These are phyloP conservation scores for Callocephalon fimbriatum DNA, from an alignment of 2,113 vertebrate species.

Conservation along the genomic window DNA sequence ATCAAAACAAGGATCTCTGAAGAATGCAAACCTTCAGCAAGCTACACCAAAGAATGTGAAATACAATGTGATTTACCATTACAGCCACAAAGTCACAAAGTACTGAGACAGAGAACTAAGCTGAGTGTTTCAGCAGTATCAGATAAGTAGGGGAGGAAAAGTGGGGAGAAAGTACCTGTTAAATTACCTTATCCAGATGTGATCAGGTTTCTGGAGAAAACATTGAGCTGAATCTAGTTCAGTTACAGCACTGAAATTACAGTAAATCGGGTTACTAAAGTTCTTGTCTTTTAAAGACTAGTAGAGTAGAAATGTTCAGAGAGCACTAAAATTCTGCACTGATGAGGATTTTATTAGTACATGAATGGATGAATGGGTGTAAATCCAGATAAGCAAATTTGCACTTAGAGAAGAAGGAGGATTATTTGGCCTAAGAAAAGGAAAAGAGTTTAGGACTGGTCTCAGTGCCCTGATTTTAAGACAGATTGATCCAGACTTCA, in stretches of 20 bases:
- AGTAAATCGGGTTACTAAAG: conserved; percentile 10
- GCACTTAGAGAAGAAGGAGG: background rate
- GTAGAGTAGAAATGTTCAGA: background rate
- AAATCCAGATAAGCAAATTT: conserved; percentile 23
- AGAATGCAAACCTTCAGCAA: conserved; percentile 14
- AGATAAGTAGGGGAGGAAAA: background rate
- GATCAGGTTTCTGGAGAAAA: conserved; percentile 26
- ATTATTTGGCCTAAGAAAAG: conserved; percentile 35
- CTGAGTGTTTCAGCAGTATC: background rate
- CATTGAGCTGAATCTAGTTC: background rate
- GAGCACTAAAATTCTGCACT: background rate
- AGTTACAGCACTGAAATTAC: conserved; percentile 20
- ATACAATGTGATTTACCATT: background rate
- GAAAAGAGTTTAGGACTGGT: background rate
- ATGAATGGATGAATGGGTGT: background rate
- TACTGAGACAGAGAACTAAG: background rate
- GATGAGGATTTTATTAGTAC: conserved; percentile 7
- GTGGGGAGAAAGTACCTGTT: background rate
- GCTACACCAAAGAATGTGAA: background rate
- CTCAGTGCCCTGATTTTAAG: conserved; percentile 5
- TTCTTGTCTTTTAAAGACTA: background rate
- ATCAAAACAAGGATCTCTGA: background rate
- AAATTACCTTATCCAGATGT: conserved; percentile 31
- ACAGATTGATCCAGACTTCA: background rate
- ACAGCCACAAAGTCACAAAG: background rate